Base-by-base conservation (phyloP, 2,888 invertebrate genomes). In the Hoplodrina ambigua region DNA sequence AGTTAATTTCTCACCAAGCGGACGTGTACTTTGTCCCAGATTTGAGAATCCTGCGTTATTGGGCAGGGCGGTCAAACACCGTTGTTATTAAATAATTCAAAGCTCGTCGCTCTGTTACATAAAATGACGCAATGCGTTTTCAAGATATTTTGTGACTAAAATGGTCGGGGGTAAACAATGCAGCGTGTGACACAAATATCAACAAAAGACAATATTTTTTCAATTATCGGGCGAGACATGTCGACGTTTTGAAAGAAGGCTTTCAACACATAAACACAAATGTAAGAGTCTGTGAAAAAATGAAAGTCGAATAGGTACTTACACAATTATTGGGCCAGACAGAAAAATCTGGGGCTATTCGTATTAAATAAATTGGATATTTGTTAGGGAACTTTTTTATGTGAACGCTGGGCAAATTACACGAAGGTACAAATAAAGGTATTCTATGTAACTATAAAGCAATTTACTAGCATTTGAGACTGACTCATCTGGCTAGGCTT, bases 111-210 rank as follows among this genome's bases (percentile, higher is more conserved):
- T 75, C 78, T 87, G 84, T 90, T 89, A 88, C 86, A 86, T 86
- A 82, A 76, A 82, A 86, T 89, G 87, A 89, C 83, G 88, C 88
- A 90, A 89, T 84, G 83, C 83, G 84, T 86, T 89, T 84, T 84
- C 73, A 72, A 81, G 81, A 85, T 82, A 83, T 87, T 83, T 85
- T 84, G 83, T 86, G 75, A 85, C 83, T 69, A 80, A 87, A 83
- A 80, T 85, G 72, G 77, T 67, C 68, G 78, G 72, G 49, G 68
- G 72, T 80, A 74, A 79, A 78, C 70, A 78, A 75, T 79, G 72
- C 69, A 71, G 53, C 65, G 55, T 56, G 71, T 78, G 62, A 67
- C 71, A 65, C 61, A 71, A 65, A 56, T 56, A 65, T 59, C 66
- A 65, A 57, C 56, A 41, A 54, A 46, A 56, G 57, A 57, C 65